Evolutionary conservation across 2,888 invertebrate genomes (phyloP), one percentile per base, ranked within the genome.

Genomic region (Hydroisotoma schaefferi): DNA sequence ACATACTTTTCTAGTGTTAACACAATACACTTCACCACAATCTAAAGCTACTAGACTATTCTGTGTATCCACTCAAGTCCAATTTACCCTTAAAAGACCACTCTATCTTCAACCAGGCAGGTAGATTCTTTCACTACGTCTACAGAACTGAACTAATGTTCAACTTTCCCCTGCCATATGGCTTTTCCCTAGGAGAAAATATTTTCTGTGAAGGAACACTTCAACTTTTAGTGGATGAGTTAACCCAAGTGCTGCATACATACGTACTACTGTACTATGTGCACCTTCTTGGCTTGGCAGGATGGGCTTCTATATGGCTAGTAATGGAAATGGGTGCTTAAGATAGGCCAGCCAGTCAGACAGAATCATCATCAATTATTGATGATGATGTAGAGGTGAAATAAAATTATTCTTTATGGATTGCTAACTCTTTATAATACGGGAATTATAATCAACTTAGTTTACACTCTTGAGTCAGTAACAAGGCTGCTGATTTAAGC

Each of bases 311-410:
- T 15, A 28, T 33, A 51, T 29, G n/a, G 28, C 25, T 12, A 51
- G 20, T 29, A 28, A 23, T 10, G 43, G 43, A 23, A 55, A 38
- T n/a, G 43, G 27, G 10, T n/a, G n/a, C n/a, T n/a, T 12, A 26
- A 56, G 47, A 27, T 25, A 27, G 33, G 57, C 33, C 10, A 37
- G 55, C 6, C n/a, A 29, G 44, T 8, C 28, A 10, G 37, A 23
- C 38, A 25, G 52, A 25, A 46, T 52, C 53, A 18, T 65, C 59
- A 65, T 65, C 61, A 65, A 61, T 61, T 61, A 65, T 61, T 57
- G 59, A 61, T 57, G 59, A 61, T 57, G 58, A 59, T 57, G 57
- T 57, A 56, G 47, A 54, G 55, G 59, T 51, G 57, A 61, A 61
- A 49, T 55, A 48, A 59, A 65, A 59, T 65, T 55, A 59, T 61